phyloP scores from a whole-genome alignment of 2,113 vertebrate species.

The Heteronetta atricapilla region DNA sequence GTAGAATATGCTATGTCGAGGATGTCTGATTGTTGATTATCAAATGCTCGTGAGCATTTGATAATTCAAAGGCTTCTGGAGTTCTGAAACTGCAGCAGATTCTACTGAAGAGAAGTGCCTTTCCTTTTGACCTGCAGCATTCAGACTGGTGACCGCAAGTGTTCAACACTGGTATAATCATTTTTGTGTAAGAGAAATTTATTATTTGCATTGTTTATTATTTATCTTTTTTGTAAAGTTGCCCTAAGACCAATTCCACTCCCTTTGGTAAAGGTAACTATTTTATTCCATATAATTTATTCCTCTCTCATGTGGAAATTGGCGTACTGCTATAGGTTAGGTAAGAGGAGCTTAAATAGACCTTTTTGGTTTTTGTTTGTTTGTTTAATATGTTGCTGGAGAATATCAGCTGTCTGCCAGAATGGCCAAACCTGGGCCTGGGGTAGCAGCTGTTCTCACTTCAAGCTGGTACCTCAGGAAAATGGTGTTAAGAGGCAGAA shows the following conservation, averaged over 20 bases:
- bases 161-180: neutral
- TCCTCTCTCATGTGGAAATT: neutral
- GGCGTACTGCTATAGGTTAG: neutral
- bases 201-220: neutral
- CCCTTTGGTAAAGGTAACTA: neutral
- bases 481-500: neutral
- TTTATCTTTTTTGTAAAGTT: neutral
- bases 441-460: accelerated
- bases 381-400: neutral
- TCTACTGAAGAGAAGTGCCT: neutral
- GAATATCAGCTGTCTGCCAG: neutral
- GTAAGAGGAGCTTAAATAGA: neutral
- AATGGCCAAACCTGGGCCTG: neutral
- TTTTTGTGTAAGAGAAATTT: neutral
- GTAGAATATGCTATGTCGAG: neutral
- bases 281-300: neutral
- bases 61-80: neutral
- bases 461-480: neutral
- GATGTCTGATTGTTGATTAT: neutral
- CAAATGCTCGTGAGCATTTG: accelerated
- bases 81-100: neutral
- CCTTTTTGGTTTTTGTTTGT: neutral
- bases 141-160: neutral
- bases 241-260: neutral
- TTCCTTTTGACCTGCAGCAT: neutral